These are phyloP conservation scores for Sebastiscus albofasciatus DNA, from an alignment of 2,797 vertebrate genomes.

Conservation along the genomic window DNA sequence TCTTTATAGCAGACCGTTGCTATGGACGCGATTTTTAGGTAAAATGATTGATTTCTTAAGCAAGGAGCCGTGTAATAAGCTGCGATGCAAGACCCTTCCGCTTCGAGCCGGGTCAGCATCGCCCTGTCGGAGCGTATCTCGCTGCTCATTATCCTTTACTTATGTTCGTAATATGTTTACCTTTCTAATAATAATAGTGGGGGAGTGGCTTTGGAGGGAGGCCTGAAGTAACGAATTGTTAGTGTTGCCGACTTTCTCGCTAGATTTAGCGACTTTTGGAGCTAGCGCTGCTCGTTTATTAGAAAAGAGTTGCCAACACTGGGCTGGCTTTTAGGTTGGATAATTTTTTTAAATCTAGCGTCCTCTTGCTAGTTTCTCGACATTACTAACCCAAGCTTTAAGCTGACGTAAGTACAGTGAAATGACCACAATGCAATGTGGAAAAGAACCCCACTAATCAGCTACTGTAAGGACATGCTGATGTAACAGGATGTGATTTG, in stretches of 20 bases:
- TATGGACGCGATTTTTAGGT: not conserved
- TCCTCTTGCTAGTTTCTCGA: not conserved
- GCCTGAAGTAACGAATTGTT: too few species aligned
- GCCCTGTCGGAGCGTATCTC: not conserved
- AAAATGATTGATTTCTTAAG: not conserved
- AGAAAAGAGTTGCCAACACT: too few species aligned
- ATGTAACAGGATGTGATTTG: constrained; percentile 38
- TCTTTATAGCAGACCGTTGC: not conserved
- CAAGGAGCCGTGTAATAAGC: not conserved
- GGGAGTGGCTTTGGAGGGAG: too few species aligned
- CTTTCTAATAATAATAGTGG: too few species aligned
- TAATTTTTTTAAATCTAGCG: too few species aligned
- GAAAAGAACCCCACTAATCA: constrained; percentile 13
- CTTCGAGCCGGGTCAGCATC: too few species aligned
- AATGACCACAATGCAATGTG: not conserved
- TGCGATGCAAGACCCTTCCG: not conserved
- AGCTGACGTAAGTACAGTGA: not conserved
- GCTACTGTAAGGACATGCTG: not conserved
- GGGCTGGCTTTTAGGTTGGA: too few species aligned
- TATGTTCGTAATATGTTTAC: too few species aligned
- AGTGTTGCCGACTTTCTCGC: too few species aligned
- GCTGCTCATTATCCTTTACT: too few species aligned
- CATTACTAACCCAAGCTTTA: not conserved
- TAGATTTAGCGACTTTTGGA: too few species aligned
- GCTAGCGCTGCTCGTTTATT: too few species aligned